Conservation (phyloP, 2,797 vertebrate species). For the Onychomys arenicola region DNA sequence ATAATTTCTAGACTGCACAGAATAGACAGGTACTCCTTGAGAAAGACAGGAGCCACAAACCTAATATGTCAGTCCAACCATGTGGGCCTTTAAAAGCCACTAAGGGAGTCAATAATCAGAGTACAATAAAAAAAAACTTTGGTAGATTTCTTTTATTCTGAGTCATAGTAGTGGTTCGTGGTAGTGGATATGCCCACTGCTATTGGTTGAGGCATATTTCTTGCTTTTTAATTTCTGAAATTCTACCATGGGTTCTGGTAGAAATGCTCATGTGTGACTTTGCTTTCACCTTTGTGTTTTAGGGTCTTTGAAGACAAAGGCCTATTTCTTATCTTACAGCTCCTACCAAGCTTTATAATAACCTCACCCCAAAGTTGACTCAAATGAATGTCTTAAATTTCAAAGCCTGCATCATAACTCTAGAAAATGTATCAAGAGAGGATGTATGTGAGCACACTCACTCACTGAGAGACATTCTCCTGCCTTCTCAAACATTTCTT, state of each 20-base stretch:
- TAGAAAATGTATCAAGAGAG: not conserved
- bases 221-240: conserved; percentile 52
- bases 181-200: not conserved
- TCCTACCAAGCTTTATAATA: not conserved
- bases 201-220: not conserved
- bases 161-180: not conserved
- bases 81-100: not conserved
- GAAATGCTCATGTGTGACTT: not conserved
- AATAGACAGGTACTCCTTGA: not conserved
- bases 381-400: not conserved
- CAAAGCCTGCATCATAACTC: not conserved
- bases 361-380: not conserved
- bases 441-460: not conserved
- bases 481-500: not conserved
- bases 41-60: not conserved
- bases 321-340: conserved; percentile 37
- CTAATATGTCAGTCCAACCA: not conserved
- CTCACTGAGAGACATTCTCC: not conserved
- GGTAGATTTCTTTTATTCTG: not conserved
- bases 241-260: not conserved
- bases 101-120: conserved; percentile 14
- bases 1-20: not conserved
- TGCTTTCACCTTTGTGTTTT: not conserved
- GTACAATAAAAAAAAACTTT: conserved; percentile 60
- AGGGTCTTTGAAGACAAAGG: not conserved